phyloP scores from a whole-genome alignment of 2,888 invertebrate genomes.

The Rhagium mordax region DNA sequence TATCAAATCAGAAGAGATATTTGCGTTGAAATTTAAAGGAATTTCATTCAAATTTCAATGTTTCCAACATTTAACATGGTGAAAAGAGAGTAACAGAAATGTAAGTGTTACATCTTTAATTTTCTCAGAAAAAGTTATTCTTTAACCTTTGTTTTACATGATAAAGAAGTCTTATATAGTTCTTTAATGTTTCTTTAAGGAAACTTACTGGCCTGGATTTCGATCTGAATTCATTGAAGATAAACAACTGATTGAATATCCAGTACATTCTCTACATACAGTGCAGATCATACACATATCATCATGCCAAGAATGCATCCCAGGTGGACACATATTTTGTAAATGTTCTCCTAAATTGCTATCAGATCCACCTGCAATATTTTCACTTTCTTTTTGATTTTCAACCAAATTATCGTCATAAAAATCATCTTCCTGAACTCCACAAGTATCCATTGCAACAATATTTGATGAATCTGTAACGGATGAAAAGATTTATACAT shows the following conservation, averaged over 20 bases:
- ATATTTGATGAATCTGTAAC: conserved; percentile 55
- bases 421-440: conserved; percentile 69
- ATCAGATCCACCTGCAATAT: conserved; percentile 69
- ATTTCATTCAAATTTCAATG: too few species aligned
- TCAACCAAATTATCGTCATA: conserved; percentile 72
- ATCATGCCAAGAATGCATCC: conserved; percentile 85
- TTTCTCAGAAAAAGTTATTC: too few species aligned
- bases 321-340: conserved; percentile 75
- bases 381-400: conserved; percentile 72
- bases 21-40: too few species aligned
- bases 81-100: too few species aligned
- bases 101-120: too few species aligned
- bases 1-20: too few species aligned
- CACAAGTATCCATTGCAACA: conserved; percentile 75
- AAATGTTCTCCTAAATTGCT: conserved; percentile 61
- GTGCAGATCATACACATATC: conserved; percentile 92
- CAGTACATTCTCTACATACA: conserved; percentile 93
- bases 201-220: conserved; percentile 88
- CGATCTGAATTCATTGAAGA: conserved; percentile 82
- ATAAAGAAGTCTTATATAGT: too few species aligned
- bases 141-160: too few species aligned
- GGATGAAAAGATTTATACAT: too few species aligned
- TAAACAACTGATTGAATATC: conserved; percentile 89
- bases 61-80: too few species aligned
- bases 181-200: not conserved